Base-by-base conservation (phyloP, 2,888 invertebrate species). In the Tuta absoluta region DNA sequence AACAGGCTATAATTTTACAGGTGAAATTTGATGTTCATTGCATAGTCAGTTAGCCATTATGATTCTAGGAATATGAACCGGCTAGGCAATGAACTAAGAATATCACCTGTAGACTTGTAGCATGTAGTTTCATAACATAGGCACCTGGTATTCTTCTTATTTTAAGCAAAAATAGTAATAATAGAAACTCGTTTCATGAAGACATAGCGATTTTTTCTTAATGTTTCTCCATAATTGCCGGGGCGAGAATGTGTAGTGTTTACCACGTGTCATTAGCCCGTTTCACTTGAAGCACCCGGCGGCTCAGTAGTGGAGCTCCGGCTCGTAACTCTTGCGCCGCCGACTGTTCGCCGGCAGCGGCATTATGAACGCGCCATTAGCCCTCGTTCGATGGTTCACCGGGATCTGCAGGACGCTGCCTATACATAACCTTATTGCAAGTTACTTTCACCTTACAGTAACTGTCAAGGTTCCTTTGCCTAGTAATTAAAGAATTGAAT, bases 321-420 rank as follows among this genome's bases (percentile, higher is more conserved):
- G 78, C 78, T 81, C 85, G 84, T 87, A 85, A 86, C 79, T 89
- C 84, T 80, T 79, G 77, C 76, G 78, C 77, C 76, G 78, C 77
- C 77, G 77, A 62, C 53, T 62, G 37, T 38, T 17, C 74, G 80
- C 76, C 57, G 72, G 71, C 71, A 4, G 28, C 80, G 74, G 81
- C 84, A 83, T 88, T 89, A 88, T 86, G 84, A 87, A 86, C 87
- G 85, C 82, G 69, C 85, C 87, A 89, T 88, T 88, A 88, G 86
- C 80, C 81, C 78, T 80, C 82, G 78, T 84, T 85, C 87, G 82
- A 78, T 74, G 81, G 80, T 78, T 73, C 72, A 69, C 74, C 65
- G 68, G 57, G 51, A 63, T 53, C 63, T 37, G 41, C 53, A 60
- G 60, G 65, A 59, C 62, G 49, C 62, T 45, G 17, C 1, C 37